A percentile compares a stretch with the other conserved stretches of the same genome.
Evolutionary conservation across 2,888 invertebrate genomes (phyloP).

Genomic region (Palloptera scutellata): DNA sequence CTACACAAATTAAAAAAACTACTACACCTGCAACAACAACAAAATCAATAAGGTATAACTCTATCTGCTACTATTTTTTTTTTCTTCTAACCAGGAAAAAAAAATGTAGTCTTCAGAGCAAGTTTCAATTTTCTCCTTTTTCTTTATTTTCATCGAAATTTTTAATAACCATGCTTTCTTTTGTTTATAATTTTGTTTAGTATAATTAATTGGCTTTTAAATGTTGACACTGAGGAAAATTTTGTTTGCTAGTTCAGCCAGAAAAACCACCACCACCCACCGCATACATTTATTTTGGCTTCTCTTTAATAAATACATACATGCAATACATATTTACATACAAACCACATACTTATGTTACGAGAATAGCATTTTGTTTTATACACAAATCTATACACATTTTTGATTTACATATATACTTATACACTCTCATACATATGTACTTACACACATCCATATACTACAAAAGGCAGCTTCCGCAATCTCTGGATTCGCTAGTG

Average conservation of each 20-base stretch:
- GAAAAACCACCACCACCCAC: constrained; percentile 8
- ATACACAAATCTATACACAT: not conserved
- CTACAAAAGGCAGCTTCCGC: not conserved
- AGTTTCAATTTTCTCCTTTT: not conserved
- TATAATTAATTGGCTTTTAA: constrained; percentile 32
- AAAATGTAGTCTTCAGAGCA: not conserved
- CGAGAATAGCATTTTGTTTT: constrained; percentile 1
- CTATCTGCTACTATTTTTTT: not conserved
- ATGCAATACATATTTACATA: not conserved
- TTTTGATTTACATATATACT: not conserved
- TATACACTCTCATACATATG: constrained; percentile 3
- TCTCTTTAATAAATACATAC: not conserved
- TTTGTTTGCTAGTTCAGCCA: not conserved
- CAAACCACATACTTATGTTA: not conserved
- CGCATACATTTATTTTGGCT: not conserved
- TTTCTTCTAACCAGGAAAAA: no score
- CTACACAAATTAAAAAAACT: constrained; percentile 35
- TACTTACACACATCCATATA: constrained; percentile 6
- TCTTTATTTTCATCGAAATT: not conserved
- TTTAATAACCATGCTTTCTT: constrained; percentile 10
- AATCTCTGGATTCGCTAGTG: not conserved
- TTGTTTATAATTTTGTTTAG: constrained; percentile 22
- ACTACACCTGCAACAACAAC: constrained; percentile 45
- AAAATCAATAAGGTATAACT: constrained; percentile 43
- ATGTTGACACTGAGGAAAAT: constrained; percentile 6